Base-by-base conservation (phyloP, 2,797 vertebrate species). In the Prunella strophiata region DNA sequence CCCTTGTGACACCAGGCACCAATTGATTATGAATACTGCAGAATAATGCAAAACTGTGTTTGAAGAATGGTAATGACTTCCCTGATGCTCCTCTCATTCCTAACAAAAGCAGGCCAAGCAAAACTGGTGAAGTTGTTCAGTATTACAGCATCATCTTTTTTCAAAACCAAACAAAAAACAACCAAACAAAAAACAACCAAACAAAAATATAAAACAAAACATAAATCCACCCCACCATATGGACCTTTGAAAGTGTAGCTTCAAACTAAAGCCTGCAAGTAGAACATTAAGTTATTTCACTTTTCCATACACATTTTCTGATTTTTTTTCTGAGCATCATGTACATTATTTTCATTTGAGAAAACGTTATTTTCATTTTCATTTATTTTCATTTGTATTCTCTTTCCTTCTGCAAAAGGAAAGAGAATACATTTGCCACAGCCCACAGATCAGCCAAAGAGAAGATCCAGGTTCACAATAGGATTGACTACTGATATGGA, bases 1-100 rank as follows among this genome's bases (percentile, higher is more conserved):
- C 20, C 11, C 20, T 16, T 4, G 2, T 8, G 12, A 11, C 25
- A 58, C 25, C 2, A 0, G 13, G 23, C 16, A 65, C n/a, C n/a
- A 80, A 14, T 36, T 2, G 0, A 25, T 36, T 54, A 62, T 1
- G 30, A 70, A 40, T 20, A 30, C 27, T 43, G 27, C 18, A 58
- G 27, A 42, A 42, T 42, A 62, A 62, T 27, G 27, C 8, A 3
- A 10, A 16, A 38, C 14, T 13, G 20, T 4, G 0, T 66, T 30
- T 38, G 34, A 30, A 52, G 32, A 38, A 66, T 0, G 4, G 30
- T 13, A 76, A 25, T 2, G 2, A 61, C 27, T 32, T 57, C 47
- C 40, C 61, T 26, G 25, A 47, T 63, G 51, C 36, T 74, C 23
- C 25, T 50, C 76, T 80, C 48, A 36, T 66, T 73, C 47, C 66